Evolutionary conservation across 2,797 vertebrate species (phyloP).

Genomic region (Gallinago nigripennis): DNA sequence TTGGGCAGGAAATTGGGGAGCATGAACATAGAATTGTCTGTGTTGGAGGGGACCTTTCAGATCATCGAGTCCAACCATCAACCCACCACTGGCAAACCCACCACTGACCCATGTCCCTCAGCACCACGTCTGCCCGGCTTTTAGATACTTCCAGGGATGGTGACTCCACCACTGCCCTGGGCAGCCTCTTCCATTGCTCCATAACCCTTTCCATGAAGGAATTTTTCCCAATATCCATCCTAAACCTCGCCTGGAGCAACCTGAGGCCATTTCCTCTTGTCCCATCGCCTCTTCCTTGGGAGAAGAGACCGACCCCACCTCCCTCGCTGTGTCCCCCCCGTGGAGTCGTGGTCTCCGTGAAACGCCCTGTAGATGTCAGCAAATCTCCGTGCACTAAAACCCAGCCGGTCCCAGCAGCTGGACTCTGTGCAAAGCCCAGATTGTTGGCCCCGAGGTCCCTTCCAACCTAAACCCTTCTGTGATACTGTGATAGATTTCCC

Average conservation of each 20-base stretch:
- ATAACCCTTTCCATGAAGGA: neutral
- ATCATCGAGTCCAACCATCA: neutral
- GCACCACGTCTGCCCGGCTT: neutral
- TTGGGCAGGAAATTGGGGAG: neutral
- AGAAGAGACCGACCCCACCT: neutral
- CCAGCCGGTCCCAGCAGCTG: neutral
- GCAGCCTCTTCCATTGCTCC: neutral
- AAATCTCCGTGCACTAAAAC: neutral
- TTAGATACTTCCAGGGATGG: neutral
- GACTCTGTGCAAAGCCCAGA: accelerated
- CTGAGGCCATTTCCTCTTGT: neutral
- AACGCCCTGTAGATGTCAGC: constrained; percentile 54
- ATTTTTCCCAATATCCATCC: neutral
- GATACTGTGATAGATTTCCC: no score
- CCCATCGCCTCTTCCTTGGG: neutral
- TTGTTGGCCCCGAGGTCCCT: neutral
- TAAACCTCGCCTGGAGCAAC: neutral
- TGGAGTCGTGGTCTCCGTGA: neutral
- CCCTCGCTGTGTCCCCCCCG: accelerated
- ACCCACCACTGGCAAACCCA: neutral
- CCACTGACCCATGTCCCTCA: neutral
- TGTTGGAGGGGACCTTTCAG: neutral
- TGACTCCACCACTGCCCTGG: neutral
- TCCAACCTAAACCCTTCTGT: no score
- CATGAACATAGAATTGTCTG: neutral